Conservation (phyloP, 2,113 vertebrate species). For the Azemiops feae region DNA sequence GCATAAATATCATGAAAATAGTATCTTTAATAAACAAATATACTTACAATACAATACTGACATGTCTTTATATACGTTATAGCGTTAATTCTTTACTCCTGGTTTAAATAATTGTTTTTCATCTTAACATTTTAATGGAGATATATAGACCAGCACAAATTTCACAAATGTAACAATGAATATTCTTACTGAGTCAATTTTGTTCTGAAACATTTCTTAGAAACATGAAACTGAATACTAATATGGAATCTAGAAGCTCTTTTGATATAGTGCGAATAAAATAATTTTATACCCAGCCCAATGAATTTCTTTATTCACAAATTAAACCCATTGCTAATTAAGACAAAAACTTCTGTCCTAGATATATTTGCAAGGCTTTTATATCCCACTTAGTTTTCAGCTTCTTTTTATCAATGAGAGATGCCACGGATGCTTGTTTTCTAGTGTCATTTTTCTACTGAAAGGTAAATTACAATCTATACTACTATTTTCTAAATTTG, state of each 20-base stretch:
- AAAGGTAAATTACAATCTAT: neutral
- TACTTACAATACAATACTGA: slow-evolving; percentile 56
- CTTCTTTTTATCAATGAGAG: neutral
- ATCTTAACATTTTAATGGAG: slow-evolving; percentile 54
- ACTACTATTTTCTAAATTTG: neutral
- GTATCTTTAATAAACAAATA: slow-evolving; percentile 70
- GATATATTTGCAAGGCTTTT: neutral
- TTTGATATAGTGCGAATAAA: neutral
- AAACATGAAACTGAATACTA: slow-evolving; percentile 14
- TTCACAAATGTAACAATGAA: slow-evolving; percentile 60
- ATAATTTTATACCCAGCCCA: neutral
- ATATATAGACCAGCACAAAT: slow-evolving; percentile 57
- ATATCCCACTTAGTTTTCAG: slow-evolving; percentile 12
- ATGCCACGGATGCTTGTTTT: neutral
- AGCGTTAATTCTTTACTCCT: slow-evolving; percentile 64
- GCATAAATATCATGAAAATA: slow-evolving; percentile 69
- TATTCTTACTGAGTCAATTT: slow-evolving; percentile 46
- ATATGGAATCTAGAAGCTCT: slow-evolving; percentile 49
- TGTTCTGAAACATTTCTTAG: slow-evolving; percentile 32
- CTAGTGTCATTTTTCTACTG: neutral
- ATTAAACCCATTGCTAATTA: neutral
- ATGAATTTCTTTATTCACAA: neutral
- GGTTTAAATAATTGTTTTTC: slow-evolving; percentile 65
- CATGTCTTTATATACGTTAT: slow-evolving; percentile 65
- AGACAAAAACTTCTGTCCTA: neutral